Evolutionary conservation across 2,888 invertebrate species (phyloP).

Genomic region (Drosophila cognata): DNA sequence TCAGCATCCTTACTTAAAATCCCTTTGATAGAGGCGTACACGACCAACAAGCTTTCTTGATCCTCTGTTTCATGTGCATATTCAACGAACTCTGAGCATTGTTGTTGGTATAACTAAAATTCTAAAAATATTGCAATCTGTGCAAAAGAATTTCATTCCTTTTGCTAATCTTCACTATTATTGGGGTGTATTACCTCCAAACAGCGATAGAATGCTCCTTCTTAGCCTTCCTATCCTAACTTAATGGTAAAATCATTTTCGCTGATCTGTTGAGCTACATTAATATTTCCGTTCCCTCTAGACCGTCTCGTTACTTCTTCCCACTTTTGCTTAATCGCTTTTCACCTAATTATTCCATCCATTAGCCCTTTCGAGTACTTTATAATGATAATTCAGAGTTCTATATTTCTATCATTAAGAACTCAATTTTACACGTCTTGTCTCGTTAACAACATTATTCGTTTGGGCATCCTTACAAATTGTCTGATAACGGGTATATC

Average conservation of each 20-base stretch:
- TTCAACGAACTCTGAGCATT: neutral
- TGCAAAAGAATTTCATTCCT: neutral
- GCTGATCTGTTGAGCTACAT: neutral
- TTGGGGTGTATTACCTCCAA: neutral
- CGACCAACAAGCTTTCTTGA: neutral
- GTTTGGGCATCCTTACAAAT: neutral
- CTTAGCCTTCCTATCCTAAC: too few species aligned
- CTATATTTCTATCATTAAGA: neutral
- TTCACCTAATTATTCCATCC: neutral
- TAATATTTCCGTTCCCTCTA: neutral
- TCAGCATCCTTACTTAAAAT: constrained; percentile 12
- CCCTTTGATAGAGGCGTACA: constrained; percentile 22
- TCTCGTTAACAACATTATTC: neutral
- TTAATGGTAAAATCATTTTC: neutral
- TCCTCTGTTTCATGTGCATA: neutral
- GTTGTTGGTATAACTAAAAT: neutral
- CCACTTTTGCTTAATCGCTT: neutral
- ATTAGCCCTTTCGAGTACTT: neutral
- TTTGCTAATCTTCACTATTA: neutral
- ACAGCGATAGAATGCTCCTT: neutral
- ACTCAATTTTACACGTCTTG: neutral
- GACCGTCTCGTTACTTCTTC: neutral
- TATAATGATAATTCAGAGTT: neutral
- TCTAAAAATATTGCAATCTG: neutral
- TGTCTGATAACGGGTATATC: neutral